Conservation (phyloP, 2,888 invertebrate species). For the Cephus pulcher region DNA sequence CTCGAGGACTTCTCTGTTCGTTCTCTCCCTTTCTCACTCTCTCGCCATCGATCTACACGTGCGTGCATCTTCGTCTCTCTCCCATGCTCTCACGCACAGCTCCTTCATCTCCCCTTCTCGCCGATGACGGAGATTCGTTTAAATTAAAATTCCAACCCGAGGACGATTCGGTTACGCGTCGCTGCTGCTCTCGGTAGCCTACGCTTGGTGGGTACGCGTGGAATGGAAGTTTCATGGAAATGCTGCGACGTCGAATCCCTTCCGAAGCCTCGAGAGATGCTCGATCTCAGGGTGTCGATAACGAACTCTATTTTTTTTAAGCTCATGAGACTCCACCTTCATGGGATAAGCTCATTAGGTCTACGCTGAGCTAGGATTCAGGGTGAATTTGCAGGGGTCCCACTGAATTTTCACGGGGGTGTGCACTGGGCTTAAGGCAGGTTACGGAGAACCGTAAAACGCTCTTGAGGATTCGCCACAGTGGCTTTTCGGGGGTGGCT, state of each 20-base stretch:
- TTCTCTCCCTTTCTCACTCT: not conserved
- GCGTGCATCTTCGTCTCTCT: not conserved
- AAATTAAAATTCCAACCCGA: not conserved
- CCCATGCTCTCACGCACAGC: not conserved
- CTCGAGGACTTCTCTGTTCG: not conserved
- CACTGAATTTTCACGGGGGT: not conserved
- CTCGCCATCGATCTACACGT: not conserved
- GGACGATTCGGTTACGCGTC: not conserved
- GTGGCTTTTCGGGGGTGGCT: constrained; percentile 36
- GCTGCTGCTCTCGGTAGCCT: not conserved
- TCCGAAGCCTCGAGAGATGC: not conserved
- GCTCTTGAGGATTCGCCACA: constrained; percentile 34
- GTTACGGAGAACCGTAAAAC: not conserved
- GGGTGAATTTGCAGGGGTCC: not conserved
- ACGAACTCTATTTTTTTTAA: not conserved
- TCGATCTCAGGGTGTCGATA: not conserved
- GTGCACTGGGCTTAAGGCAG: not conserved
- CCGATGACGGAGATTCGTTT: not conserved
- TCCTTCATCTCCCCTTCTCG: not conserved
- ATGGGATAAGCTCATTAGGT: not conserved
- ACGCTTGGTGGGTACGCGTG: not conserved
- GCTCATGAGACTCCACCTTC: not conserved
- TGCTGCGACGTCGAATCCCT: not conserved
- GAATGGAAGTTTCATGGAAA: not conserved
- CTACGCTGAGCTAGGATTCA: not conserved